Base-by-base conservation (phyloP, 2,888 invertebrate genomes). In the Xylophagus ater region DNA sequence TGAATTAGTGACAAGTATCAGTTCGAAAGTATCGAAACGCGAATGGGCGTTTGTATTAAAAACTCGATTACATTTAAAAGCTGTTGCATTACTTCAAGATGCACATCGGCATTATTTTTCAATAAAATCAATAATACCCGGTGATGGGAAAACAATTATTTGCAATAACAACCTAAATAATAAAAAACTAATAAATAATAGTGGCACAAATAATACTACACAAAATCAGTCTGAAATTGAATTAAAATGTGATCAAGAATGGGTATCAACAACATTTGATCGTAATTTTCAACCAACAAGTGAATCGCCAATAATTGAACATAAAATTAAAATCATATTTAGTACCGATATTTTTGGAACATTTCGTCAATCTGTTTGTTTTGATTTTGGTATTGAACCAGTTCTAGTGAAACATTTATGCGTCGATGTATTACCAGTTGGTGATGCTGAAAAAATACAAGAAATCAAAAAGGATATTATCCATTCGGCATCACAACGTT, bases 351-450 rank as follows among this genome's bases (percentile, higher is more conserved):
- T 83, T 41, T 85, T 78, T 55, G 85, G 67, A 9, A 83, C 83
- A 3, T 86, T 84, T 58, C 71, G 81, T 3, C 85, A 87, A 59
- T 74, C 80, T 2, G 69, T 86, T 3, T 75, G 84, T 4, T 81
- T 85, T 58, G 83, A 82, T 59, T 78, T 82, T 53, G 80, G 80
- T 2, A 57, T 61, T 36, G 73, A 76, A 53, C 77, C 78, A 0
- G 67, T 75, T 15, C 55, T 80, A 4, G 72, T 78, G 6, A 72
- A 75, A 46, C 75, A 78, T 54, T 60, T 86, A 17, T 81, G 81
- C 55, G 80, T 83, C 4, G 85, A 86, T 57, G 81, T 83, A 4
- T 71, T 82, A 13, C 81, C 82, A 1, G 71, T 74, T 1, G 69
- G 72, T 10, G 81, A 83, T 56, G 62, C 72, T 0, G 70, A 73